phyloP scores from a whole-genome alignment of 2,797 vertebrate genomes.

The Okamejei kenojei region DNA sequence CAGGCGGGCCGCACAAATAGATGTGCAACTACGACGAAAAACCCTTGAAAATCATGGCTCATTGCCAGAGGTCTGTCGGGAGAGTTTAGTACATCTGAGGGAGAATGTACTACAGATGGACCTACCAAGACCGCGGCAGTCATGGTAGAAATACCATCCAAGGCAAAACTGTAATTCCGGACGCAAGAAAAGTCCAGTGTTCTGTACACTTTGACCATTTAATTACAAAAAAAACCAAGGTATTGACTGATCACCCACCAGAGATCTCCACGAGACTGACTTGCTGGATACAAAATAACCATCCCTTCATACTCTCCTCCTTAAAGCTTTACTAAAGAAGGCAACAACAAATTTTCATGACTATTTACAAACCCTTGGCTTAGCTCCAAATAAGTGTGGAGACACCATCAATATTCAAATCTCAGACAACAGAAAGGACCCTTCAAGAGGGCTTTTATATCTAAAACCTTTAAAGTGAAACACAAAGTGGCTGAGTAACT shows the following conservation, averaged over 20 bases:
- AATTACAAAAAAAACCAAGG: neutral
- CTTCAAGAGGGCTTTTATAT: neutral
- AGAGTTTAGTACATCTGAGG: neutral
- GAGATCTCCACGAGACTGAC: neutral
- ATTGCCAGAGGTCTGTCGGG: neutral
- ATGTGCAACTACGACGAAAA: neutral
- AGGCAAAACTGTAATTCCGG: too few relatives aligned
- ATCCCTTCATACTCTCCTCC: neutral
- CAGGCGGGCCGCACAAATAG: neutral
- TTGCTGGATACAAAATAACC: neutral
- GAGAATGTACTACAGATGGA: neutral
- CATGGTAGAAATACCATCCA: too few relatives aligned
- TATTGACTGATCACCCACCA: too few relatives aligned
- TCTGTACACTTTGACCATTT: neutral
- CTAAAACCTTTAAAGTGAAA: too few relatives aligned
- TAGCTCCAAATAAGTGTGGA: neutral
- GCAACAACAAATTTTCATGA: neutral
- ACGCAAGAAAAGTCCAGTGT: too few relatives aligned
- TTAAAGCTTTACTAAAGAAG: neutral
- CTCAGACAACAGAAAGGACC: neutral
- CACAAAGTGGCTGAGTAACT: too few relatives aligned
- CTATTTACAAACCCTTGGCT: constrained; percentile 15
- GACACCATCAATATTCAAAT: neutral
- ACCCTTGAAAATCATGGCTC: neutral
- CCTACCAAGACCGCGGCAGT: neutral